These are phyloP conservation scores for Heteromyza rotundicornis DNA, from an alignment of 2,888 invertebrate species.

Conservation along the genomic window DNA sequence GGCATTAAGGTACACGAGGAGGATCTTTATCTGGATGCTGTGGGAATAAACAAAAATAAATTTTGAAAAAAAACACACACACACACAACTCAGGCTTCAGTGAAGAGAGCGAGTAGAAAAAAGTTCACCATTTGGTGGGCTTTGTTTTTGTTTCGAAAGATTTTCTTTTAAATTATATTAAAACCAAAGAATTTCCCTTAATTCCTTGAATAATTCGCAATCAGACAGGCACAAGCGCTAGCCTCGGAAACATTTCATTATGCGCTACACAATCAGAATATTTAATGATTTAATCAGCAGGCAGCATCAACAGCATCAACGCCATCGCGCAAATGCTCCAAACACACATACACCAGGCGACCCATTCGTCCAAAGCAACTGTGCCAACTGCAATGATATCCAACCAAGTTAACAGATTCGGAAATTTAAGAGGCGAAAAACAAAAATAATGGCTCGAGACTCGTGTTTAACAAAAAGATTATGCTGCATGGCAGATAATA, in stretches of 20 bases:
- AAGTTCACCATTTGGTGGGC: no score
- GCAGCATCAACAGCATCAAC: constrained; percentile 16
- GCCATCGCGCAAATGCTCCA: constrained; percentile 30
- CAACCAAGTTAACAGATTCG: constrained; percentile 59
- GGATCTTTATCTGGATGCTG: no score
- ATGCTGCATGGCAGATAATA: constrained; percentile 37
- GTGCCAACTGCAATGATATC: constrained; percentile 50
- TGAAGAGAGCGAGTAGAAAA: no score
- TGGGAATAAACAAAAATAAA: no score
- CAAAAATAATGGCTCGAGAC: constrained; percentile 58
- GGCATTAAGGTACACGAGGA: background rate
- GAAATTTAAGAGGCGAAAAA: constrained; percentile 52
- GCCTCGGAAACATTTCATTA: constrained; percentile 62
- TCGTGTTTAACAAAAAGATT: constrained; percentile 58
- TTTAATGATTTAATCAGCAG: constrained; percentile 59
- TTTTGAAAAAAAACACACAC: no score
- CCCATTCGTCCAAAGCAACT: no score
- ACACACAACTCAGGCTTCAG: no score
- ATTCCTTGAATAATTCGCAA: constrained; percentile 59
- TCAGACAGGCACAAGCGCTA: constrained; percentile 61
- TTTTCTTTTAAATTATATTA: background rate
- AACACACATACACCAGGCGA: constrained; percentile 14
- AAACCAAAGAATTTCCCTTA: constrained; percentile 44
- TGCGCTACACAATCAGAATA: constrained; percentile 61
- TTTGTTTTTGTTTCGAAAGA: no score